phyloP scores from a whole-genome alignment of 2,888 invertebrate genomes.

The Horisme vitalbata region DNA sequence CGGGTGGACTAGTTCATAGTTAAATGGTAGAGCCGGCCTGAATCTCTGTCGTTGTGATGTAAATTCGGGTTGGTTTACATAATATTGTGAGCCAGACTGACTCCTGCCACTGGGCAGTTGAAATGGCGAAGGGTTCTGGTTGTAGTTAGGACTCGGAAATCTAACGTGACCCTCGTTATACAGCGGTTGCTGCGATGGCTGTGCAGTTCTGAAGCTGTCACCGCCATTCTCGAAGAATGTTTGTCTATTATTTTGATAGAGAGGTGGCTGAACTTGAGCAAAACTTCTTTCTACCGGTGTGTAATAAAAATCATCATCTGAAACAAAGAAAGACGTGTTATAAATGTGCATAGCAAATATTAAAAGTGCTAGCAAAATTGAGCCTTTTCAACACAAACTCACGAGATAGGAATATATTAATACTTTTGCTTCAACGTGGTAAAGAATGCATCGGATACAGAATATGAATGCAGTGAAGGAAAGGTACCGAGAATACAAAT shows the following conservation, averaged over 20 bases:
- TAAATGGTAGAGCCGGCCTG: constrained; percentile 69
- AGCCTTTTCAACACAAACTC: constrained; percentile 3
- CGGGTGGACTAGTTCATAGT: constrained; percentile 72
- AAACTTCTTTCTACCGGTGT: constrained; percentile 77
- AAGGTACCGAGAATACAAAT: constrained; percentile 9
- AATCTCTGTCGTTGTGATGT: constrained; percentile 65
- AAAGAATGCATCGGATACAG: constrained; percentile 8
- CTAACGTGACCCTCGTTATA: constrained; percentile 66
- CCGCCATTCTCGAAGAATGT: constrained; percentile 67
- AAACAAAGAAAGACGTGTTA: constrained; percentile 46
- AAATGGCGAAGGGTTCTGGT: constrained; percentile 77
- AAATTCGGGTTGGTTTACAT: constrained; percentile 75
- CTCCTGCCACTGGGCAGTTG: constrained; percentile 76
- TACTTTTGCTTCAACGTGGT: constrained; percentile 1
- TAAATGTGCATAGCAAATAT: too few relatives aligned
- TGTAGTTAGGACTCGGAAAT: constrained; percentile 75
- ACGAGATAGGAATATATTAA: constrained; percentile 14
- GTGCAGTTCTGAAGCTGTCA: constrained; percentile 62
- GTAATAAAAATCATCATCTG: constrained; percentile 77
- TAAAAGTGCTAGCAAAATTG: constrained; percentile 2
- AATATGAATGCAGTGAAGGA: constrained; percentile 3
- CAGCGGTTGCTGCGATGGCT: constrained; percentile 58
- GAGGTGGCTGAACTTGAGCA: constrained; percentile 79
- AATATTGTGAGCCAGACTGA: constrained; percentile 71
- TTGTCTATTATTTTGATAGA: constrained; percentile 68